Evolutionary conservation across 2,888 invertebrate species (phyloP).

Genomic region (Orthosia incerta): DNA sequence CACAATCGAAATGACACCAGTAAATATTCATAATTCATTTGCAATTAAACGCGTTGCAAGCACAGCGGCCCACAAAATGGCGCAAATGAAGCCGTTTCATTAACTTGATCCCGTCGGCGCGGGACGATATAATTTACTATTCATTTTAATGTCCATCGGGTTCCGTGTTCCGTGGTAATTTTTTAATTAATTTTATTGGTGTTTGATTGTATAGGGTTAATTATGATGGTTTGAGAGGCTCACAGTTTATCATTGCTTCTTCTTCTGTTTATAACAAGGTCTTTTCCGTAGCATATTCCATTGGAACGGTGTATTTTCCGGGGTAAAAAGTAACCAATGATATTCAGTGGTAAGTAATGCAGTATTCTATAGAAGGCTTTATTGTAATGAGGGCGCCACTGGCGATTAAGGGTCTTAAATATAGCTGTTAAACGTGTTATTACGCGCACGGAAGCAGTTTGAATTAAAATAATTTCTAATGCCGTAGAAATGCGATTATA

Average conservation of each 20-base stretch:
- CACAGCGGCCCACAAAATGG: conserved; percentile 55
- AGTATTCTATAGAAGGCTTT: no score
- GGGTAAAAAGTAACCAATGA: no score
- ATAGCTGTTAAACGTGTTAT: no score
- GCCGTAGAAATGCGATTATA: no score
- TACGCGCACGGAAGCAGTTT: no score
- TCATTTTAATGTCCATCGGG: conserved; percentile 49
- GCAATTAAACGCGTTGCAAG: conserved; percentile 79
- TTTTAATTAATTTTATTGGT: conserved; percentile 20
- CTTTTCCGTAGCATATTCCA: no score
- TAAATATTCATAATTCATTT: conserved; percentile 87
- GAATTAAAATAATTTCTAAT: no score
- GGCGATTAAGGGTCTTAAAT: no score
- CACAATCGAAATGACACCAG: conserved; percentile 78
- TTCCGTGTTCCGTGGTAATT: conserved; percentile 31
- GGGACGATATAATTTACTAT: conserved; percentile 61
- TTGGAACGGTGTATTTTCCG: no score
- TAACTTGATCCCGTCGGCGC: conserved; percentile 60
- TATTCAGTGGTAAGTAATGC: no score
- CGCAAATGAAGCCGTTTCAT: conserved; percentile 64
- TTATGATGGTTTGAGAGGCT: background rate
- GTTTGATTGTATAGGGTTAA: background rate
- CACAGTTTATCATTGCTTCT: background rate
- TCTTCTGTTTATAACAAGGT: background rate
- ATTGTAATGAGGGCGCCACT: no score